phyloP scores from a whole-genome alignment of 23 tunicate genomes.

The Trididemnum miniatum region DNA sequence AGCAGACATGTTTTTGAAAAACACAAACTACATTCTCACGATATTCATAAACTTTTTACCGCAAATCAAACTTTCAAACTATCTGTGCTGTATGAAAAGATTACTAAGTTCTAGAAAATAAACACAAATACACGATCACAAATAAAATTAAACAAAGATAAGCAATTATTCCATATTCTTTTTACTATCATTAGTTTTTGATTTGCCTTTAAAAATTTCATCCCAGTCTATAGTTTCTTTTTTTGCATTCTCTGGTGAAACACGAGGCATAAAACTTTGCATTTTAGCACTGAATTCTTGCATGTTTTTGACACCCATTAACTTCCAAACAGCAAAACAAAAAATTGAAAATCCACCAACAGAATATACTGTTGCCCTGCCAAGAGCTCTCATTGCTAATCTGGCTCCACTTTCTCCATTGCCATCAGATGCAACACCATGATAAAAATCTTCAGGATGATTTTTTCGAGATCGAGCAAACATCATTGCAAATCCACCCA shows the following conservation, averaged over 20 bases:
- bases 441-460: conserved; percentile 36
- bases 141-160: too few species aligned
- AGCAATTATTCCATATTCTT: background rate
- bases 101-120: too few species aligned
- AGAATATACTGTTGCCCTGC: conserved; percentile 82
- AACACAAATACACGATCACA: too few species aligned
- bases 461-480: conserved; percentile 47
- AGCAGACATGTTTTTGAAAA: background rate
- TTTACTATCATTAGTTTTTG: background rate
- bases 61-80: too few species aligned
- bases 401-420: conserved; percentile 70
- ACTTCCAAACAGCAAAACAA: conserved; percentile 75
- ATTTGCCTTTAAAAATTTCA: conserved; percentile 62
- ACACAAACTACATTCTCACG: too few species aligned
- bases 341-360: conserved; percentile 88
- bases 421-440: conserved; percentile 1
- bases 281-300: conserved; percentile 73
- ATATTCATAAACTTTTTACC: too few species aligned
- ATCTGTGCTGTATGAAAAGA: too few species aligned
- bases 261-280: conserved; percentile 71
- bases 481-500: conserved; percentile 87
- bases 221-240: conserved; percentile 85
- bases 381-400: conserved; percentile 78
- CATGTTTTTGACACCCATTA: conserved; percentile 76
- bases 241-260: conserved; percentile 58